Evolutionary conservation across 2,113 vertebrate genomes (phyloP).

Genomic region (Tretioscincus oriximinensis): DNA sequence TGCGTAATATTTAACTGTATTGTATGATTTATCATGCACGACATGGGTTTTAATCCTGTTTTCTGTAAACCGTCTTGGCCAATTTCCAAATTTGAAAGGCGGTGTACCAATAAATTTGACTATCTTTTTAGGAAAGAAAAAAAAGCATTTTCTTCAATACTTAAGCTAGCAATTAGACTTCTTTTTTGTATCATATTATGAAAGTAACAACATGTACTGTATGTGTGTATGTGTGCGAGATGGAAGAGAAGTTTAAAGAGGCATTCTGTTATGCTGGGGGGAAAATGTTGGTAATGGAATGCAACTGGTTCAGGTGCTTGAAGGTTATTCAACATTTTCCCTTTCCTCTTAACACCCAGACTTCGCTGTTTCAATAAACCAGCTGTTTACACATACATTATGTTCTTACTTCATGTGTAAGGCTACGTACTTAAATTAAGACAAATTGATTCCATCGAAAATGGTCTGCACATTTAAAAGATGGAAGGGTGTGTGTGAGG

Average conservation of each 20-base stretch:
- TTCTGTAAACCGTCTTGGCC: too few relatives aligned
- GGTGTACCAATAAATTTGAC: too few relatives aligned
- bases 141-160: not conserved
- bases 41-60: too few relatives aligned
- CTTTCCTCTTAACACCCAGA: slow-evolving; percentile 4
- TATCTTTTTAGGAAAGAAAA: not conserved
- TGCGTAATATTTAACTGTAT: too few relatives aligned
- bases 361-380: not conserved
- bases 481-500: not conserved
- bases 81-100: too few relatives aligned
- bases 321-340: not conserved
- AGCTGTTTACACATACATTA: not conserved
- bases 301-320: not conserved
- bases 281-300: not conserved
- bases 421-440: not conserved
- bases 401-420: accelerated
- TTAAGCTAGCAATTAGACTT: not conserved
- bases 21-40: too few relatives aligned
- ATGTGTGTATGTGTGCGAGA: not conserved
- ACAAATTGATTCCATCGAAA: not conserved
- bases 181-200: not conserved
- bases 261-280: not conserved
- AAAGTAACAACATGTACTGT: not conserved
- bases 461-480: not conserved
- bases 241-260: not conserved